phyloP scores from a whole-genome alignment of 2,797 vertebrate genomes.

The Sebastes nivosus region DNA sequence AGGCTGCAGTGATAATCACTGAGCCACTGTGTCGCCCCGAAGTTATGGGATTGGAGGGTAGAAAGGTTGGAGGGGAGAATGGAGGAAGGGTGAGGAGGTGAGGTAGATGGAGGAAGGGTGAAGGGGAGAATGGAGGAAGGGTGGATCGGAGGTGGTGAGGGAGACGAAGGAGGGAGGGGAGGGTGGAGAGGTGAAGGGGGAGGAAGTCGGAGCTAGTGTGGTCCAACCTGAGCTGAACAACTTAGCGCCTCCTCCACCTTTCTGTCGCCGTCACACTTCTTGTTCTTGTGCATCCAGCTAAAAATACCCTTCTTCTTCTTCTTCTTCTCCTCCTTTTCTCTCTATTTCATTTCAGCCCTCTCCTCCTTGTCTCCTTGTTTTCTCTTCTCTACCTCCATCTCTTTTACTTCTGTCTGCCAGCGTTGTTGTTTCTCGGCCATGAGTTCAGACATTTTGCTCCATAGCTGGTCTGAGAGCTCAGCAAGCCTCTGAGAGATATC shows the following conservation, averaged over 20 bases:
- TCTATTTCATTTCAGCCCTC: not conserved
- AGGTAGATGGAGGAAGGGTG: not conserved
- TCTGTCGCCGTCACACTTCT: too few relatives aligned
- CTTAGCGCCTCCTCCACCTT: not conserved
- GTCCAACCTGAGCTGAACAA: not conserved
- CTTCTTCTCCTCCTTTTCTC: not conserved
- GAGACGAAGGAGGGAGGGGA: not conserved
- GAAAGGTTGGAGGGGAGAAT: too few relatives aligned
- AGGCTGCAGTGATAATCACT: too few relatives aligned
- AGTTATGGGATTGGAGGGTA: too few relatives aligned
- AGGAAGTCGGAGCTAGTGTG: not conserved
- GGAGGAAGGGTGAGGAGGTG: too few relatives aligned
- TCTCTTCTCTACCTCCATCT: not conserved
- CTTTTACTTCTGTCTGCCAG: not conserved
- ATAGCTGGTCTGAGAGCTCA: too few relatives aligned
- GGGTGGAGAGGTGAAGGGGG: not conserved
- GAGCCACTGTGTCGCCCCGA: too few relatives aligned
- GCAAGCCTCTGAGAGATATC: too few relatives aligned
- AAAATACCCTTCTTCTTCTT: not conserved
- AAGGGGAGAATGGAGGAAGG: not conserved
- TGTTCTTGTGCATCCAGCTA: not conserved
- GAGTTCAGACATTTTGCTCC: not conserved
- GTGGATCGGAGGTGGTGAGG: not conserved
- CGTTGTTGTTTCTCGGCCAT: rapidly evolving
- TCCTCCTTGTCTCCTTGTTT: not conserved